These are phyloP conservation scores for Hipposideros larvatus DNA, from an alignment of 2,797 vertebrate species.

Conservation along the genomic window DNA sequence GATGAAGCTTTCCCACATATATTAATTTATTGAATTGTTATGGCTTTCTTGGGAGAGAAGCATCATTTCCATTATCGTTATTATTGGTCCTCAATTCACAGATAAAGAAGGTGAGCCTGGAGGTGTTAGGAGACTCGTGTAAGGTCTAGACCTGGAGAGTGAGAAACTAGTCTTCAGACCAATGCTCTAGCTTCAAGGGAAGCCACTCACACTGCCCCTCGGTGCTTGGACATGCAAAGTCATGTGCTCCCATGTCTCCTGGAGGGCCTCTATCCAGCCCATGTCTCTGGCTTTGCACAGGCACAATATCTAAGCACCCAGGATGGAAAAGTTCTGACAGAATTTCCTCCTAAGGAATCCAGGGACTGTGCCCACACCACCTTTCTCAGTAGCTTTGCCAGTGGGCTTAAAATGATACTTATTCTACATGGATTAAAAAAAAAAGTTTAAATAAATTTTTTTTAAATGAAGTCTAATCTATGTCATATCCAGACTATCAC, in stretches of 20 bases:
- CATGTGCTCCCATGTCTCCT: accelerated
- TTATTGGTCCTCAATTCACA: not conserved
- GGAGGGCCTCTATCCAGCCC: not conserved
- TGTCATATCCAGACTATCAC: not conserved
- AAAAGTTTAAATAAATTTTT: not conserved
- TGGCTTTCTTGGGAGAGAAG: not conserved
- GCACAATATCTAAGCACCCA: not conserved
- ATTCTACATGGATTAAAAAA: not conserved
- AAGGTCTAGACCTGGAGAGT: accelerated
- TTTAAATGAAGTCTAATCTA: not conserved
- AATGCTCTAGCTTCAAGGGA: accelerated
- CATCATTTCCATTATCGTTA: not conserved
- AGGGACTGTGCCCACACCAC: not conserved
- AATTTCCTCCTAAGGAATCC: not conserved
- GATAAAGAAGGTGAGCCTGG: not conserved
- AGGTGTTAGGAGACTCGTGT: not conserved
- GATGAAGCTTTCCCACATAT: not conserved
- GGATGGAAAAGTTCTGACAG: not conserved
- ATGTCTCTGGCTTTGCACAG: not conserved
- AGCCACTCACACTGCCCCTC: not conserved
- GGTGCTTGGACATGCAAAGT: not conserved
- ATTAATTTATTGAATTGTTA: not conserved
- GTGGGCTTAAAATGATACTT: not conserved
- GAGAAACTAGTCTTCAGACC: not conserved
- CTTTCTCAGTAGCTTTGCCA: not conserved